Evolutionary conservation across 1,140 invertebrate species (phyloP), one percentile per base, ranked within the genome.

Genomic region (Drosophila biarmipes): DNA sequence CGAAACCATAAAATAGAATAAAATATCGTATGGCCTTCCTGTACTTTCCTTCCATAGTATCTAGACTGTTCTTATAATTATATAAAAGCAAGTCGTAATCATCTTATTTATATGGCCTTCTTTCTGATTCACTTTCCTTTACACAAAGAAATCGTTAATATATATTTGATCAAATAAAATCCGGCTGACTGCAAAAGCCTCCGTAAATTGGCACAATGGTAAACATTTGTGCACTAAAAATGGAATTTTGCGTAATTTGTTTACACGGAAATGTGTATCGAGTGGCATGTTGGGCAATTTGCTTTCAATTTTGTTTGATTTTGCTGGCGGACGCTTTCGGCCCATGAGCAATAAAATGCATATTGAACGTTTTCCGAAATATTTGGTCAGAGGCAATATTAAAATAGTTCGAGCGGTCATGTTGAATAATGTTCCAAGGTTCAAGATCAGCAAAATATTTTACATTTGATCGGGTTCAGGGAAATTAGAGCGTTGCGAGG

Each of bases 171-270:
- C 46, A 46, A 52, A 53, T 53, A 68, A 66, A 52, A 31, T 45
- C 55, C 42, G n/a, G n/a, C 29, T n/a, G 56, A 45, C 56, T 31
- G 15, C 40, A 17, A 40, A 40, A 17, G 57, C 15, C 31, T 56
- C 17, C 55, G 40, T 73, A 31, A 37, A 54, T 54, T 73, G 57
- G 37, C 52, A 17, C 34, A 24, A 52, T 54, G 56, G 72, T 74
- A 74, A 74, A 74, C 59, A 74, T 51, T 74, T 63, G 12, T 17
- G 45, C 37, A 35, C 62, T 63, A 74, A 74, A 64, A 74, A 66
- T 74, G 69, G 42, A 74, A 74, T 63, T 55, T 74, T 75, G 66
- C 57, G 69, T 74, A 74, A 74, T 74, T 53, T 74, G 72, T 74
- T 63, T 74, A 74, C 69, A 51, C 12, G 17, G 10, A 43, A 63